Conservation (phyloP, 2,888 invertebrate species). For the Esperia sulphurella region DNA sequence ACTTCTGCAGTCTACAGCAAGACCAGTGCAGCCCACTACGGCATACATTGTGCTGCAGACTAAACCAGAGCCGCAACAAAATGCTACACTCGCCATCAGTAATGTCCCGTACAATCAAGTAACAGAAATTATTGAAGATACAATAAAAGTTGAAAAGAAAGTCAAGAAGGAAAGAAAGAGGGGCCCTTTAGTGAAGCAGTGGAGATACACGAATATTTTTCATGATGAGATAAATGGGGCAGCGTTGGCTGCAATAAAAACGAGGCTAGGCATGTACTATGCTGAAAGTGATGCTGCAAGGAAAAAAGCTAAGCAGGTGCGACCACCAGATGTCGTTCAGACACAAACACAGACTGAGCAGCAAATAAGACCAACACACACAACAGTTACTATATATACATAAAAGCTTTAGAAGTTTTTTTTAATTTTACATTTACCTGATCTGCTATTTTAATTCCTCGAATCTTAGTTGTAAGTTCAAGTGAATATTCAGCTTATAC, state of each 20-base stretch:
- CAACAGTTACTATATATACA: constrained; percentile 3
- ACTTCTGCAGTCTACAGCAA: constrained; percentile 54
- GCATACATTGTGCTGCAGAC: constrained; percentile 68
- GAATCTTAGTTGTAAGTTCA: background rate
- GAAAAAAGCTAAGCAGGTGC: constrained; percentile 62
- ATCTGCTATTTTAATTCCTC: background rate
- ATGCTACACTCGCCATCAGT: constrained; percentile 46
- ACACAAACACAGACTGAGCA: constrained; percentile 51
- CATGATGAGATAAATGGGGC: constrained; percentile 78
- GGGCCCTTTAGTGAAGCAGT: constrained; percentile 74
- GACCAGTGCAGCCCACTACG: constrained; percentile 57
- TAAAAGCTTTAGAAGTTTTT: background rate
- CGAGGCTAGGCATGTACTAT: constrained; percentile 73
- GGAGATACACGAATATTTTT: constrained; percentile 78
- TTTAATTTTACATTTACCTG: background rate
- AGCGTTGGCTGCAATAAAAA: constrained; percentile 73
- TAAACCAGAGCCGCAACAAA: constrained; percentile 59
- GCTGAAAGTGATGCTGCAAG: constrained; percentile 72
- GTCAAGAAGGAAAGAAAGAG: constrained; percentile 64
- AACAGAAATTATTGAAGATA: constrained; percentile 26
- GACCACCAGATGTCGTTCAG: constrained; percentile 53
- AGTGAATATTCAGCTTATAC: background rate
- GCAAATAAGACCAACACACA: constrained; percentile 57
- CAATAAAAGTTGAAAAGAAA: constrained; percentile 45
- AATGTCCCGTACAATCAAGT: constrained; percentile 34